phyloP scores from a whole-genome alignment of 1,140 invertebrate genomes.

The Adoxophyes honmai region DNA sequence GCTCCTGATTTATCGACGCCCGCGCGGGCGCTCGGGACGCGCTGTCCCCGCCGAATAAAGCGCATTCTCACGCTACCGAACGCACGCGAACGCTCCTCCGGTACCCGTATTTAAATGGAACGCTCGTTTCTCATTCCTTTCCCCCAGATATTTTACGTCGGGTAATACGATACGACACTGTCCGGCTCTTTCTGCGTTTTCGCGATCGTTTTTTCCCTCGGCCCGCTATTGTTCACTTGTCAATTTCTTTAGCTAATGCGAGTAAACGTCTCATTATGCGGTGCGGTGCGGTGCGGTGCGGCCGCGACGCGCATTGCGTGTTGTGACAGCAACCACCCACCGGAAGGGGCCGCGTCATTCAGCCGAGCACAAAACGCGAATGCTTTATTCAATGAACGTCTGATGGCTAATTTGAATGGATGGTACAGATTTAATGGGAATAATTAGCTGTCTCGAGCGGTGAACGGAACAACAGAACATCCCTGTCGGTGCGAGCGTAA shows the following conservation, averaged over 20 bases:
- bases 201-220: conserved; percentile 65
- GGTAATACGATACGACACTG: conserved; percentile 76
- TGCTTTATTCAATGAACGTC: conserved; percentile 68
- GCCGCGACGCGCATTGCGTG: conserved; percentile 70
- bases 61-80: conserved; percentile 74
- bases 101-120: conserved; percentile 68
- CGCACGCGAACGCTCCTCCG: conserved; percentile 69
- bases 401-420: conserved; percentile 74
- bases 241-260: conserved; percentile 77
- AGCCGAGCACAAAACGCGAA: conserved; percentile 71
- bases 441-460: conserved; percentile 63
- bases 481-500: conserved; percentile 33
- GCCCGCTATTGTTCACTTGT: conserved; percentile 75
- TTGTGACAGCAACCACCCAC: conserved; percentile 76
- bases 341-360: conserved; percentile 74
- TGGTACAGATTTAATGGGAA: conserved; percentile 68
- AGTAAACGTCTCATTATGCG: conserved; percentile 77
- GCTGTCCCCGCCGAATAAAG: conserved; percentile 68
- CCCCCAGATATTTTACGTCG: conserved; percentile 75
- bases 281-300: conserved; percentile 70
- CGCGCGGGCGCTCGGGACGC: conserved; percentile 41
- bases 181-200: conserved; percentile 74
- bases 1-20: conserved; percentile 73
- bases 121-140: conserved; percentile 73
- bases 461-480: conserved; percentile 32